Evolutionary conservation across 2,888 invertebrate genomes (phyloP).

Genomic region (Conchocele bisecta): DNA sequence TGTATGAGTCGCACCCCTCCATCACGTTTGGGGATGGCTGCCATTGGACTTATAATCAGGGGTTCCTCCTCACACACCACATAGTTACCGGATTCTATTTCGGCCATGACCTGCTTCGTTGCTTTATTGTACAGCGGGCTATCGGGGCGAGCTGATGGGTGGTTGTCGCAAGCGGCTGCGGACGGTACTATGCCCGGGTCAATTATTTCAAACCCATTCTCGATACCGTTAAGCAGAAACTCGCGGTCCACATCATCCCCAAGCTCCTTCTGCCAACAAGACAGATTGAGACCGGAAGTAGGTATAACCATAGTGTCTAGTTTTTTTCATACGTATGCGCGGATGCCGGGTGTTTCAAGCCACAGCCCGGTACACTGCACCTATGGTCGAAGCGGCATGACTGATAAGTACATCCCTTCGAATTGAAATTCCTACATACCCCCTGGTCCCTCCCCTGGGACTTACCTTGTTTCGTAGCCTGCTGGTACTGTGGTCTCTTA

Average conservation of each 20-base stretch:
- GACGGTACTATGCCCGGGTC: background rate
- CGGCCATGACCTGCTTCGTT: slow-evolving; percentile 6
- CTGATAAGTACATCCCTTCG: slow-evolving; percentile 2
- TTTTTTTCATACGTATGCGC: background rate
- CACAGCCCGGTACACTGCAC: slow-evolving; percentile 2
- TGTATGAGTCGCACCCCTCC: slow-evolving; percentile 25
- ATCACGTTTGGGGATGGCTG: slow-evolving; percentile 21
- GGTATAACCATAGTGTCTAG: too few species aligned
- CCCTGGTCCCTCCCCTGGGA: too few species aligned
- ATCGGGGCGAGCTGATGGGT: background rate
- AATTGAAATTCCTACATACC: background rate
- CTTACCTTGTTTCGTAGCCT: too few species aligned
- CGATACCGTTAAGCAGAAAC: slow-evolving; percentile 7
- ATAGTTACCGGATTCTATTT: slow-evolving; percentile 23
- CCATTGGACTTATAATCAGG: slow-evolving; percentile 18
- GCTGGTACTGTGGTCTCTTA: too few species aligned
- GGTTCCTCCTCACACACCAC: background rate
- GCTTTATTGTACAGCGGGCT: slow-evolving; percentile 6
- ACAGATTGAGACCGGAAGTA: background rate
- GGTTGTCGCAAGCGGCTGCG: background rate
- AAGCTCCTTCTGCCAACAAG: background rate
- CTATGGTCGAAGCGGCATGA: background rate
- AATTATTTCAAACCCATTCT: slow-evolving; percentile 15
- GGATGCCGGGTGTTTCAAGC: background rate
- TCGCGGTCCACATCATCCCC: slow-evolving; percentile 9